Conservation (phyloP, 2,888 invertebrate species). For the Diarsia dahlii region DNA sequence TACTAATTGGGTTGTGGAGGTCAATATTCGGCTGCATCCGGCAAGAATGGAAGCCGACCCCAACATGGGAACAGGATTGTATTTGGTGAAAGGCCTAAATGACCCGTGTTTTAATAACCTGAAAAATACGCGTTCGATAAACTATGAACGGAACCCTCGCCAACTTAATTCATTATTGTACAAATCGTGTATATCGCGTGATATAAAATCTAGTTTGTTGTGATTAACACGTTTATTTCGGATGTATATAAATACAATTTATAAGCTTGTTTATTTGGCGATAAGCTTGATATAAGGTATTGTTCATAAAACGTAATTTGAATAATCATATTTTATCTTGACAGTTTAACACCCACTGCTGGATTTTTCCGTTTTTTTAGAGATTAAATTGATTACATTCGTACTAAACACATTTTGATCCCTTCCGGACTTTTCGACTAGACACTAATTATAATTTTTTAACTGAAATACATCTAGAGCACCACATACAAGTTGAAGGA, state of each 20-base stretch:
- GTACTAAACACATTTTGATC: not conserved
- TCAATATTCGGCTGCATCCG: too few relatives aligned
- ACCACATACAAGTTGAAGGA: not conserved
- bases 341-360: not conserved
- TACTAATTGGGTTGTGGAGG: too few relatives aligned
- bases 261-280: too few relatives aligned
- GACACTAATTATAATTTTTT: too few relatives aligned
- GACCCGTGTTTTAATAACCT: too few relatives aligned
- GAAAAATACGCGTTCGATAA: too few relatives aligned
- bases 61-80: too few relatives aligned
- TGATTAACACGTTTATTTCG: slow-evolving; percentile 20
- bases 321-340: slow-evolving; percentile 3
- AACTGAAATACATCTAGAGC: not conserved
- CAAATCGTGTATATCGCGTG: not conserved
- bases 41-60: too few relatives aligned
- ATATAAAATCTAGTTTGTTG: not conserved
- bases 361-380: not conserved
- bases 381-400: not conserved
- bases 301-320: not conserved
- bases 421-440: not conserved
- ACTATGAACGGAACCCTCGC: too few relatives aligned
- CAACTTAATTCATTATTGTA: too few relatives aligned
- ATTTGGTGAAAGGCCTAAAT: too few relatives aligned
- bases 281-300: not conserved
- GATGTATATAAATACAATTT: not conserved